These are phyloP conservation scores for Dendroctonus ponderosae DNA, from an alignment of 1,140 invertebrate species.

Conservation along the genomic window DNA sequence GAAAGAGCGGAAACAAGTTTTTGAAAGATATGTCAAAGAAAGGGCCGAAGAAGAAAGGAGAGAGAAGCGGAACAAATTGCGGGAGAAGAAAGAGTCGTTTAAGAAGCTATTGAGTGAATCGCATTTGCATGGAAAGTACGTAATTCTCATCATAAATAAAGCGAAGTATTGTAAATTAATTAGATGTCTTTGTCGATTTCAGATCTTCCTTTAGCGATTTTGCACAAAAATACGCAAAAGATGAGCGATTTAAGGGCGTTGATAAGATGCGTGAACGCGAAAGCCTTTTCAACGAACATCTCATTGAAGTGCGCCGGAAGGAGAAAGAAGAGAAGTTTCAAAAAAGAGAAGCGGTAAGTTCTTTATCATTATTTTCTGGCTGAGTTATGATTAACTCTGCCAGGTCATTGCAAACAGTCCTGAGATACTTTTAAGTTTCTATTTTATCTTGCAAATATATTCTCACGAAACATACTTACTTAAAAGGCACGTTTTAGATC, in stretches of 20 bases:
- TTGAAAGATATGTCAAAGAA: conserved; percentile 98
- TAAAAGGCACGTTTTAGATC: no score
- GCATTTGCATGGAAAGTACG: conserved; percentile 86
- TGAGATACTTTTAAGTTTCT: no score
- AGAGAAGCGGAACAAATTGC: conserved; percentile 93
- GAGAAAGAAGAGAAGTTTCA: conserved; percentile 94
- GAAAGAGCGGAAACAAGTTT: conserved; percentile 93
- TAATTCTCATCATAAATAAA: not conserved
- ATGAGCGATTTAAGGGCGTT: conserved; percentile 93
- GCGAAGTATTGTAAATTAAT: not conserved
- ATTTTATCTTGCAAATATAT: no score
- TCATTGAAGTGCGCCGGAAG: conserved; percentile 84
- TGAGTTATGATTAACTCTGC: no score
- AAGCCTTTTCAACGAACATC: conserved; percentile 92
- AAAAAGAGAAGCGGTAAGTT: conserved; percentile 86
- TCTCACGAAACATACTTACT: no score
- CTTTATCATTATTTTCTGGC: no score
- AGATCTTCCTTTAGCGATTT: conserved; percentile 96
- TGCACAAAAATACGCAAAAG: conserved; percentile 88
- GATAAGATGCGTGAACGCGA: conserved; percentile 96
- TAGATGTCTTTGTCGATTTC: conserved; percentile 30
- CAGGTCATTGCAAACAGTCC: no score
- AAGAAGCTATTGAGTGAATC: conserved; percentile 85
- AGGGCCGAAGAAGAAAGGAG: conserved; percentile 94
- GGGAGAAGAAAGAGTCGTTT: conserved; percentile 91